Conservation (phyloP, 2,797 vertebrate genomes). For the Ctenopoma multispine region DNA sequence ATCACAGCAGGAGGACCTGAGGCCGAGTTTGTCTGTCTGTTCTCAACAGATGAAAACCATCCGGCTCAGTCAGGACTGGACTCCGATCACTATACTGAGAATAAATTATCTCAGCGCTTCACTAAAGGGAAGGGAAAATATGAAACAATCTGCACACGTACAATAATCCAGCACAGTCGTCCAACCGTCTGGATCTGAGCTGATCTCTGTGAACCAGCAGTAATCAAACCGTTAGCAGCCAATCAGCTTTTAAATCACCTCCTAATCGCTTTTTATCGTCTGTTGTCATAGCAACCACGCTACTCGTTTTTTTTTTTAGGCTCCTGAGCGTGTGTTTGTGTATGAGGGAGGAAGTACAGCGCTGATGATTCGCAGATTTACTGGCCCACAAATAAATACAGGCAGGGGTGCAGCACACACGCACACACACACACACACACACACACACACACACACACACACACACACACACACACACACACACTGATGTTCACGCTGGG, state of each 20-base stretch:
- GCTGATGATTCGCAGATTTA: constrained; percentile 43
- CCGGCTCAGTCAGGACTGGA: too few relatives aligned
- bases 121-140: too few relatives aligned
- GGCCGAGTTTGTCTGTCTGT: too few relatives aligned
- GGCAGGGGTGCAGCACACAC: neutral
- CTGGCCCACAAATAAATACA: constrained; percentile 35
- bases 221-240: constrained; percentile 44
- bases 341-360: neutral
- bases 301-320: constrained; percentile 42
- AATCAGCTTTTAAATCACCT: constrained; percentile 71
- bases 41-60: too few relatives aligned
- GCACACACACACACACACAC: too few relatives aligned
- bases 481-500: constrained; percentile 14
- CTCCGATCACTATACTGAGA: too few relatives aligned
- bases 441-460: too few relatives aligned
- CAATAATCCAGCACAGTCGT: neutral
- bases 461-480: constrained; percentile 1
- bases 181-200: too few relatives aligned
- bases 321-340: constrained; percentile 25
- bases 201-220: constrained; percentile 6
- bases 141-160: neutral
- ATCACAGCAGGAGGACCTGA: too few relatives aligned
- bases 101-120: too few relatives aligned
- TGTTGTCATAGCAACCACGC: constrained; percentile 76
- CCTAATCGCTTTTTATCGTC: constrained; percentile 75